phyloP scores from a whole-genome alignment of 2,797 vertebrate genomes.

The Manis crassicaudata region DNA sequence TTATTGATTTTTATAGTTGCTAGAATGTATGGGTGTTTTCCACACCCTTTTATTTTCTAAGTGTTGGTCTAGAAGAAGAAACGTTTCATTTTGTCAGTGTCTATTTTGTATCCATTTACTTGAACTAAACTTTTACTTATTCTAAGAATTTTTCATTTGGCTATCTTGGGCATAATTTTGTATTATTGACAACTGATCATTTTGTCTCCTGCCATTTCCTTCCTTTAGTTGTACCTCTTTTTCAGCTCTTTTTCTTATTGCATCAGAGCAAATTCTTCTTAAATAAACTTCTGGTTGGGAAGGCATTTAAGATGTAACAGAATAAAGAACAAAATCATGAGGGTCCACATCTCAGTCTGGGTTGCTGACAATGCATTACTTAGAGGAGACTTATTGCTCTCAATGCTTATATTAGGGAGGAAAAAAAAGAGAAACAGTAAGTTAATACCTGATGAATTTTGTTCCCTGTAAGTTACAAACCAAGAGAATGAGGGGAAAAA shows the following conservation, averaged over 20 bases:
- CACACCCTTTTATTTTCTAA: not conserved
- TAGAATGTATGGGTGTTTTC: not conserved
- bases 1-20: not conserved
- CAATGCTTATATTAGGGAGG: not conserved
- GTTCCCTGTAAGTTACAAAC: not conserved
- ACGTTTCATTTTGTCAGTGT: not conserved
- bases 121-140: not conserved
- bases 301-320: not conserved
- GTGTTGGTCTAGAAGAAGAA: not conserved
- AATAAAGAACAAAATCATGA: not conserved
- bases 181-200: not conserved
- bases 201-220: constrained; percentile 3
- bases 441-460: not conserved
- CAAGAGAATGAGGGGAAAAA: not conserved
- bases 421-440: not conserved
- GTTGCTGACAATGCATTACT: not conserved
- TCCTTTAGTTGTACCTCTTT: not conserved
- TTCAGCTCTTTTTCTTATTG: not conserved
- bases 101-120: constrained; percentile 18
- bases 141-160: constrained; percentile 40
- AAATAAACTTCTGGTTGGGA: not conserved
- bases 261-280: not conserved
- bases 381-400: not conserved
- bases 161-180: not conserved
- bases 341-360: not conserved